These are phyloP conservation scores for Cheilosia urbana DNA, from an alignment of 2,888 invertebrate genomes.

Conservation along the genomic window DNA sequence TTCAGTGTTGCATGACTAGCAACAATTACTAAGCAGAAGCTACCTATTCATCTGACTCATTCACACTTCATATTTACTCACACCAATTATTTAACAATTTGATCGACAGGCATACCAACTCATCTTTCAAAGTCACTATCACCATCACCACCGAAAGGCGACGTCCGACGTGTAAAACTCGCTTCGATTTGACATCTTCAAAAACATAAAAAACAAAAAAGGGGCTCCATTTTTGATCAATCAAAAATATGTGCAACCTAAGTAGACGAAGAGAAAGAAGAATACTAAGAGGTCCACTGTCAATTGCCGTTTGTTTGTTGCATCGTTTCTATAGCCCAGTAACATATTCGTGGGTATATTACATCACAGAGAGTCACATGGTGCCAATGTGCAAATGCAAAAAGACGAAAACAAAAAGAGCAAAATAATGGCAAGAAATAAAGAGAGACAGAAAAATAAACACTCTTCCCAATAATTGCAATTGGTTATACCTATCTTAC, in stretches of 20 bases:
- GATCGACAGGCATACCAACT: background rate
- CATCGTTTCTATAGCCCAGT: conserved; percentile 10
- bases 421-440: background rate
- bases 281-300: conserved; percentile 37
- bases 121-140: conserved; percentile 10
- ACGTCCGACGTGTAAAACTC: conserved; percentile 6
- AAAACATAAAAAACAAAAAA: background rate
- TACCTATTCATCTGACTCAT: background rate
- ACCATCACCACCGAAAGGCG: conserved; percentile 29
- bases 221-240: conserved; percentile 6
- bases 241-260: conserved; percentile 10
- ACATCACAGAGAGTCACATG: conserved; percentile 45
- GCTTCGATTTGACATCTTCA: background rate
- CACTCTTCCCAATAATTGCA: background rate
- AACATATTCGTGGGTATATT: conserved; percentile 40
- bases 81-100: conserved; percentile 3
- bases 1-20: too few relatives aligned
- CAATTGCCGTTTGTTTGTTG: background rate
- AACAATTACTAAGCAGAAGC: too few relatives aligned
- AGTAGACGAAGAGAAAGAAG: conserved; percentile 52
- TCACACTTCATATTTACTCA: background rate
- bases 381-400: conserved; percentile 10
- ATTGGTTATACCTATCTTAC: background rate
- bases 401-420: background rate
- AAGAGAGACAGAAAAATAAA: background rate